Evolutionary conservation across 1,140 invertebrate species (phyloP).

Genomic region (Trichomalopsis sarcophagae): DNA sequence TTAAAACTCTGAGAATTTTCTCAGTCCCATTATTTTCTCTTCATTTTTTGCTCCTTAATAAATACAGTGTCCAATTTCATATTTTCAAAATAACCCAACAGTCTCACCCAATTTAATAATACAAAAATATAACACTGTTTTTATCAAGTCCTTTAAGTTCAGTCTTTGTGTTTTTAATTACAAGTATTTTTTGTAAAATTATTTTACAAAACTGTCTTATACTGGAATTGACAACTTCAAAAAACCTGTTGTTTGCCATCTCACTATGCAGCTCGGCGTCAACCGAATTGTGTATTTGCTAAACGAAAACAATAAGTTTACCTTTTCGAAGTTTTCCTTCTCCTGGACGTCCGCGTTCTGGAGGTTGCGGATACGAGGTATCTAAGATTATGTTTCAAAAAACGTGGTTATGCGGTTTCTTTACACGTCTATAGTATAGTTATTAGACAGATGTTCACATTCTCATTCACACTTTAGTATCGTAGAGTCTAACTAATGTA

Average conservation of each 20-base stretch:
- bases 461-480: background rate
- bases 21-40: slow-evolving; percentile 18
- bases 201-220: slow-evolving; percentile 4
- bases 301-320: slow-evolving; percentile 73
- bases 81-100: slow-evolving; percentile 1
- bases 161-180: slow-evolving; percentile 27
- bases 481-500: background rate
- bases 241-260: slow-evolving; percentile 23
- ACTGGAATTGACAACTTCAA: slow-evolving; percentile 15
- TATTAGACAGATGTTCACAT: background rate
- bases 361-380: slow-evolving; percentile 75
- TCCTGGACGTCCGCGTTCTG: slow-evolving; percentile 78
- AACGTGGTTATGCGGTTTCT: slow-evolving; percentile 66
- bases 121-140: slow-evolving; percentile 25
- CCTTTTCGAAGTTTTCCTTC: slow-evolving; percentile 84
- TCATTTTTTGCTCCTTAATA: slow-evolving; percentile 33
- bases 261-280: background rate
- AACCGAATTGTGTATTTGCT: slow-evolving; percentile 50
- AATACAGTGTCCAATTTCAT: slow-evolving; percentile 29
- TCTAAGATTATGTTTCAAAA: slow-evolving; percentile 74
- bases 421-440: background rate
- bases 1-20: background rate
- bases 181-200: slow-evolving; percentile 31
- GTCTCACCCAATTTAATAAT: slow-evolving; percentile 14
- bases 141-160: slow-evolving; percentile 26